phyloP scores from a whole-genome alignment of 2,797 vertebrate species.

The Acridotheres tristis region DNA sequence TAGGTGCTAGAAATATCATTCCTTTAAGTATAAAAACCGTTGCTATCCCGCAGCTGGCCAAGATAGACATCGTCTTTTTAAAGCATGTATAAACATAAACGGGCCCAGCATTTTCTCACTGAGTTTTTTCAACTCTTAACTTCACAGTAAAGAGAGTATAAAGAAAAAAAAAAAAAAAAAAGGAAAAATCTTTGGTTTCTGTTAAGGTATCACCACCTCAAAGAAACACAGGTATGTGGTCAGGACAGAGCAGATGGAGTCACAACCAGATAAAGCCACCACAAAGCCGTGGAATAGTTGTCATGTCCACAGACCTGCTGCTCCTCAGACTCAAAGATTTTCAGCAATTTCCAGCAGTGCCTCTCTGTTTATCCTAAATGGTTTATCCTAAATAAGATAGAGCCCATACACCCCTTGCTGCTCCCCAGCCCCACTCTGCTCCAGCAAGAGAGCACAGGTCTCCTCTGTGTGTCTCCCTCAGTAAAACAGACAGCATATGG shows the following conservation, averaged over 20 bases:
- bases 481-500: slow-evolving; percentile 51
- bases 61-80: slow-evolving; percentile 38
- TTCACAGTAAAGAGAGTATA: neutral
- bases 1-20: slow-evolving; percentile 17
- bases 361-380: neutral
- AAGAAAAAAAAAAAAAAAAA: too few species aligned
- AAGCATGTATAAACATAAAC: neutral
- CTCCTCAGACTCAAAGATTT: neutral
- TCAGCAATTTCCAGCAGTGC: neutral
- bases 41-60: neutral
- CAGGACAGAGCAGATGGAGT: neutral
- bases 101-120: neutral
- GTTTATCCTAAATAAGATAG: neutral
- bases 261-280: neutral
- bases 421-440: neutral
- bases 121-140: neutral
- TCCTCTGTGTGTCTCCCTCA: neutral
- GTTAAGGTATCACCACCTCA: neutral
- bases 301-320: neutral
- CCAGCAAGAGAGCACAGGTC: neutral
- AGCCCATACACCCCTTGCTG: neutral
- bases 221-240: neutral
- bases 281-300: neutral
- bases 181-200: neutral
- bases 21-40: neutral